These are phyloP conservation scores for Amphipoea lucens DNA, from an alignment of 2,888 invertebrate species.

Conservation along the genomic window DNA sequence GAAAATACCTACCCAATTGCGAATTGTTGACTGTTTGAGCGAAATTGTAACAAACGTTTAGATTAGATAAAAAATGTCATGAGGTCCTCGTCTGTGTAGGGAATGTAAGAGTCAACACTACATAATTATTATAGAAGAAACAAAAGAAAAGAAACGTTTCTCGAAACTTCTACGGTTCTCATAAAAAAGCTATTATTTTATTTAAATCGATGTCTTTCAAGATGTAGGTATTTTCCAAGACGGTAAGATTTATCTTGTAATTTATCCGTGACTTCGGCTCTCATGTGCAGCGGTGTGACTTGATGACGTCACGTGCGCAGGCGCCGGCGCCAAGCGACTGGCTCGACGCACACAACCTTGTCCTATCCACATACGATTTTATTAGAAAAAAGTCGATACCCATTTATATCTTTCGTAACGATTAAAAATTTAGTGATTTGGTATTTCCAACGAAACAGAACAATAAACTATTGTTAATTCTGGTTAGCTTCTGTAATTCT, in stretches of 20 bases:
- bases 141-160: not conserved
- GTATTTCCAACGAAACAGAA: conserved; percentile 56
- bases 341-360: conserved; percentile 70
- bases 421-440: conserved; percentile 51
- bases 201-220: not conserved
- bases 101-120: not conserved
- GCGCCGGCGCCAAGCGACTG: conserved; percentile 85
- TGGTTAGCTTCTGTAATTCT: conserved; percentile 30
- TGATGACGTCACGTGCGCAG: conserved; percentile 63
- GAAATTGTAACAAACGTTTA: too few relatives aligned
- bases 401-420: conserved; percentile 45
- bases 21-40: not conserved
- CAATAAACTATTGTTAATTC: conserved; percentile 48
- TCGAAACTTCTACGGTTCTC: not conserved
- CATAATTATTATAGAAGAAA: not conserved
- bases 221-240: conserved; percentile 4
- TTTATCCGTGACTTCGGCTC: conserved; percentile 36
- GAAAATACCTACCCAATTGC: not conserved
- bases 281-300: conserved; percentile 58
- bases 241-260: conserved; percentile 38
- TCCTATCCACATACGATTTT: conserved; percentile 67
- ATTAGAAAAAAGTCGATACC: conserved; percentile 67
- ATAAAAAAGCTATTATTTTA: not conserved
- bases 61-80: too few relatives aligned
- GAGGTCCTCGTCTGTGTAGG: not conserved